These are phyloP conservation scores for Melanotaenia nigrans DNA, from an alignment of 2,797 vertebrate genomes.

Conservation along the genomic window DNA sequence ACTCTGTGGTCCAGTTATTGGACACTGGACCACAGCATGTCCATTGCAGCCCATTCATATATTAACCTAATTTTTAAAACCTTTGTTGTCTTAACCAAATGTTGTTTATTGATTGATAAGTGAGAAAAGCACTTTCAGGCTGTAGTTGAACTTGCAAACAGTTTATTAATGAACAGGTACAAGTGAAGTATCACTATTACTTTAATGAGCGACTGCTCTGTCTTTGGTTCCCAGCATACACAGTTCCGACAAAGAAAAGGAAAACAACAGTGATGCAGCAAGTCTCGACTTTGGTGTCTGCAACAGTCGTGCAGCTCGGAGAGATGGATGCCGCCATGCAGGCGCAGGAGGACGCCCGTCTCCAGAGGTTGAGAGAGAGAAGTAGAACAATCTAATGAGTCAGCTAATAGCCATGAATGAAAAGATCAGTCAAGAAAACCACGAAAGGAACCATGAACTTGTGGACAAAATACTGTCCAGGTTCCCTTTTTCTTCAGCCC, in stretches of 20 bases:
- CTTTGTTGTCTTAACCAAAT: no score
- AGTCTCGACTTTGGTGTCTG: constrained; percentile 45
- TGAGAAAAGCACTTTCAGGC: no score
- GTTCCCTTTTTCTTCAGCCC: constrained; percentile 36
- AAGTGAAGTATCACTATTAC: not conserved
- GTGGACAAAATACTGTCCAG: constrained; percentile 55
- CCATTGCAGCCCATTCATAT: no score
- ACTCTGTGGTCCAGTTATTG: no score
- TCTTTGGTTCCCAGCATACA: constrained; percentile 18
- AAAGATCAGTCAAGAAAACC: constrained; percentile 50
- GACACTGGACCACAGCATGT: no score
- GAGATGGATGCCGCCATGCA: constrained; percentile 65
- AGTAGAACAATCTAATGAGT: constrained; percentile 60
- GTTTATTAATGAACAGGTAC: not conserved
- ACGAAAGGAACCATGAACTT: constrained; percentile 47
- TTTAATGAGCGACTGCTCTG: not conserved
- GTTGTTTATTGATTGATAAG: no score
- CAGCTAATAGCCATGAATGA: constrained; percentile 51
- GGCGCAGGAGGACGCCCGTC: constrained; percentile 55
- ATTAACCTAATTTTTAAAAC: no score
- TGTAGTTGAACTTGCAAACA: no score
- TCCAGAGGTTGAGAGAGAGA: constrained; percentile 61
- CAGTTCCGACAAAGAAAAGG: constrained; percentile 35
- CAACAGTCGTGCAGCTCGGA: constrained; percentile 42
- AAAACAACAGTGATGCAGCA: constrained; percentile 51